Percentiles rank a stretch among this genome's conserved stretches.
These are phyloP conservation scores for Actenoides hombroni DNA, from an alignment of 2,113 vertebrate genomes.

Conservation along the genomic window DNA sequence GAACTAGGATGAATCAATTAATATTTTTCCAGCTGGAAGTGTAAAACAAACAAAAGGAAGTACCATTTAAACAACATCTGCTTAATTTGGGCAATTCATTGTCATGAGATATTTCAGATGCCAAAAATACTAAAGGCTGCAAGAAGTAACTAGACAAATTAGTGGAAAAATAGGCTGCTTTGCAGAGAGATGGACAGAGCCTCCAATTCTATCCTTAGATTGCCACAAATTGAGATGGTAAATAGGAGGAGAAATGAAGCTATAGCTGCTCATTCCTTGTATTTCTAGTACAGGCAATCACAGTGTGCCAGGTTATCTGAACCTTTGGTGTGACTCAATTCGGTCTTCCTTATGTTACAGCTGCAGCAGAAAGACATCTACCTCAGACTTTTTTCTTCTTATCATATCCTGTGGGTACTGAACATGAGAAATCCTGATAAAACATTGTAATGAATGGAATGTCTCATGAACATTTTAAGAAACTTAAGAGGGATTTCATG, in stretches of 20 bases:
- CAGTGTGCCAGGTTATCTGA: neutral
- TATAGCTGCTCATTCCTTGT: neutral
- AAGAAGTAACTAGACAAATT: neutral
- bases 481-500: neutral
- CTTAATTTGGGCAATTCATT: neutral
- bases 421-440: neutral
- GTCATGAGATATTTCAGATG: neutral
- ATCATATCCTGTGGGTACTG: neutral
- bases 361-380: neutral
- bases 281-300: neutral
- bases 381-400: neutral
- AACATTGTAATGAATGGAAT: neutral
- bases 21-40: neutral
- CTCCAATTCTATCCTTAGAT: neutral
- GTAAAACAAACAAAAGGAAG: neutral
- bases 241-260: neutral
- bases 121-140: neutral
- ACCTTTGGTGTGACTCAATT: neutral
- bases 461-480: neutral
- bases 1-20: neutral
- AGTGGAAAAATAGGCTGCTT: neutral
- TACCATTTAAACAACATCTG: conserved; percentile 9
- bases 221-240: neutral
- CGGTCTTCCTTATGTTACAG: neutral
- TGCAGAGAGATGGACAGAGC: neutral